Evolutionary conservation across 2,113 vertebrate species (phyloP), one percentile per base, ranked within the genome.

Genomic region (Atractosteus spatula): DNA sequence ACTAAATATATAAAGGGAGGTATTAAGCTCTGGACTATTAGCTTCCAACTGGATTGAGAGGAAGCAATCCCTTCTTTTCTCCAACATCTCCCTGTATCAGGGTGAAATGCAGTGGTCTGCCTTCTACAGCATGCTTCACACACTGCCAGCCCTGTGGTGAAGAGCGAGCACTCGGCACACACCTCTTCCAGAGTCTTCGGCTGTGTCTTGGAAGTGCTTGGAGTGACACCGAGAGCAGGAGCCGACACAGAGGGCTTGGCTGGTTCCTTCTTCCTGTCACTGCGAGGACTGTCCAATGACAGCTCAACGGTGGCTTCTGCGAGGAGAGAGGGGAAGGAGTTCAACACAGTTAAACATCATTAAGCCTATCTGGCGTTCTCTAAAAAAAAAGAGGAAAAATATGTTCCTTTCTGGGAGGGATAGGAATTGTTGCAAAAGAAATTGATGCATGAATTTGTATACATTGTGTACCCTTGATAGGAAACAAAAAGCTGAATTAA

Each of bases 261-360:
- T 0, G 55, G 61, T 8, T 83, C 84, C 45, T 92, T 92, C 87
- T 92, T 96, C 79, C 92, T 90, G 79, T 91, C 91, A 63, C 85
- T 94, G 4, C 80, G 90, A 0, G 93, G 89, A 76, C 86, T 97
- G 81, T 98, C 97, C 29, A 98, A 87, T 63, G 97, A 96, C 55
- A 99, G 83, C 77, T 98, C 96, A 62, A 99, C 96, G 0, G 95
- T 97, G 78, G 96, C 96, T 86, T 98, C 97, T 99, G 83, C 74
- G 79, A 86, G 16, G 80, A 42, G 84, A 68, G 82, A 66, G 76
- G 79, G 11, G 62, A 62, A 69, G 74, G 59, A 64, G 29, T 54
- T 42, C 11, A 43, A 29, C 41, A 4, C 59, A 0, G 42, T 45
- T 41, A 71, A 43, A 71, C 54, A 47, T 2, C 10, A 41, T 43